Conservation (phyloP, 2,797 vertebrate genomes). For the Eutrigla gurnardus region DNA sequence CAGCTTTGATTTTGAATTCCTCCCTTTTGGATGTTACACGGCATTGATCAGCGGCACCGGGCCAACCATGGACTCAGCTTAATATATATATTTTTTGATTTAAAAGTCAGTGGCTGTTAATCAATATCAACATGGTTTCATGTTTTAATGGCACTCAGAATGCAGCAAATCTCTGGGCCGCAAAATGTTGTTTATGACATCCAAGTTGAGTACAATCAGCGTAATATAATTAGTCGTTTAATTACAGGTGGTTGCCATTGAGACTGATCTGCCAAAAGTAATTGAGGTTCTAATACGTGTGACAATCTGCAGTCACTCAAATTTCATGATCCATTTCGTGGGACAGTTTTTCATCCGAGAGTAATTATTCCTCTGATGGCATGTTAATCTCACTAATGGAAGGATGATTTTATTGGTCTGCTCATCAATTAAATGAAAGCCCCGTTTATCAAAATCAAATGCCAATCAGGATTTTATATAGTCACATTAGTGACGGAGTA, state of each 20-base stretch:
- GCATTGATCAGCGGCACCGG: conserved; percentile 78
- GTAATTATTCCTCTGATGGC: conserved; percentile 57
- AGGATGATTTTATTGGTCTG: conserved; percentile 55
- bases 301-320: conserved; percentile 65
- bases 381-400: conserved; percentile 64
- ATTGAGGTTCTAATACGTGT: conserved; percentile 63
- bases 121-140: conserved; percentile 57
- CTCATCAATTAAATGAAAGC: conserved; percentile 39
- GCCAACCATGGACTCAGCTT: conserved; percentile 64
- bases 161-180: conserved; percentile 20
- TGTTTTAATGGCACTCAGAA: conserved; percentile 42
- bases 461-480: conserved; percentile 41
- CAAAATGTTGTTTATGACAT: conserved; percentile 23
- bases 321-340: conserved; percentile 61
- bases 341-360: conserved; percentile 43
- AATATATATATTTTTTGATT: conserved; percentile 46
- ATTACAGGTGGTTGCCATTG: conserved; percentile 57
- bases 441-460: conserved; percentile 37
- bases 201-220: conserved; percentile 32
- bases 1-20: conserved; percentile 87
- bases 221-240: conserved; percentile 60
- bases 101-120: conserved; percentile 59
- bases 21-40: conserved; percentile 81
- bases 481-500: not conserved
- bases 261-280: conserved; percentile 61